A percentile compares a stretch with the other conserved stretches of the same genome.
Evolutionary conservation across 2,888 invertebrate genomes (phyloP).

Genomic region (Ichneumon xanthorius): DNA sequence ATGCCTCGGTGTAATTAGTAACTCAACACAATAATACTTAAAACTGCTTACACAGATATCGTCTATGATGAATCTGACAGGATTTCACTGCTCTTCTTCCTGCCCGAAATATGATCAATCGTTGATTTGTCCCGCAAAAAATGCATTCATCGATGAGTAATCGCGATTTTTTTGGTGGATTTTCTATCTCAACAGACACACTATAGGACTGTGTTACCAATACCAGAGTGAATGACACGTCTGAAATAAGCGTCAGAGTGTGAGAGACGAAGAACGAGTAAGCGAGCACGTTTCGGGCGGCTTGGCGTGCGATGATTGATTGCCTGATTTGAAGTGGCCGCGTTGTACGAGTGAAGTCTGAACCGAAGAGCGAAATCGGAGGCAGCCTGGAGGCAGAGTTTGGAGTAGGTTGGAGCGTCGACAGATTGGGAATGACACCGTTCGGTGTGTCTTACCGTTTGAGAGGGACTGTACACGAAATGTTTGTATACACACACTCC

Average conservation of each 20-base stretch:
- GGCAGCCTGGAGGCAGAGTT: conserved; percentile 9
- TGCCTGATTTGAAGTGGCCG: conserved; percentile 37
- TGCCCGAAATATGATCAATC: too few species aligned
- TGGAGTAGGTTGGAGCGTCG: conserved; percentile 38
- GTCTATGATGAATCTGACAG: too few species aligned
- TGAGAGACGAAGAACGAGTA: conserved; percentile 9
- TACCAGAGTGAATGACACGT: background rate
- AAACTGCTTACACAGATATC: too few species aligned
- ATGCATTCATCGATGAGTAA: too few species aligned
- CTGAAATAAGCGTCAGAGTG: conserved; percentile 19
- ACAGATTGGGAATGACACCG: conserved; percentile 30
- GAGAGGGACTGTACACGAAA: background rate
- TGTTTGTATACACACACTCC: background rate
- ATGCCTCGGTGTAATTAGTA: too few species aligned
- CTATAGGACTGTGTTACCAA: background rate
- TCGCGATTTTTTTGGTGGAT: too few species aligned
- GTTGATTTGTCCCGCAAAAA: too few species aligned
- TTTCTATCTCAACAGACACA: background rate
- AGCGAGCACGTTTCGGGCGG: conserved; percentile 6
- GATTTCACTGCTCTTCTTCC: too few species aligned
- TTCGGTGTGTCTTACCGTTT: background rate
- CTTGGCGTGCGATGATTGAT: conserved; percentile 53
- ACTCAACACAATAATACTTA: too few species aligned
- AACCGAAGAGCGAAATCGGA: conserved; percentile 8
- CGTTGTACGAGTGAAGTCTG: background rate